Evolutionary conservation across 2,113 vertebrate species (phyloP).

Genomic region (Dermatemys mawii): DNA sequence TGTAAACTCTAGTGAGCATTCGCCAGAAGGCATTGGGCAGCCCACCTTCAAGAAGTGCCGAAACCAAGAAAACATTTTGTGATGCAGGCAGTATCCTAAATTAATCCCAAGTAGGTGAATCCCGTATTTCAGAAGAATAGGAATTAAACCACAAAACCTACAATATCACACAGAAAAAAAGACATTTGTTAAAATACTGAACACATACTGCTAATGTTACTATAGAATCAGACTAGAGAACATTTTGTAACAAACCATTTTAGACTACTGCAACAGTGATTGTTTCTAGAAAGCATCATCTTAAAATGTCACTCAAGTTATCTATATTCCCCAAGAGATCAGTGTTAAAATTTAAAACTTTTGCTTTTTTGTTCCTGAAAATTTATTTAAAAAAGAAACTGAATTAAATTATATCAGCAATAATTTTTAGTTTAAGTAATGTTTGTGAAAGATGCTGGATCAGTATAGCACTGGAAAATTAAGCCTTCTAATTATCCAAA

Average conservation of each 20-base stretch:
- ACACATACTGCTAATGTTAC: not conserved
- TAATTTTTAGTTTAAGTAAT: not conserved
- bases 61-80: constrained; percentile 76
- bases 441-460: not conserved
- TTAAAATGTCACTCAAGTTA: not conserved
- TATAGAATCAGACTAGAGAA: not conserved
- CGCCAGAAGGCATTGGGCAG: constrained; percentile 61
- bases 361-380: not conserved
- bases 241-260: not conserved
- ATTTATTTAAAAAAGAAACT: not conserved
- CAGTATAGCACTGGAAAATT: not conserved
- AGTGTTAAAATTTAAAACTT: not conserved
- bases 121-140: constrained; percentile 77
- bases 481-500: not conserved
- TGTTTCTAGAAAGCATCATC: not conserved
- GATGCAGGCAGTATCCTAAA: constrained; percentile 75
- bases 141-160: constrained; percentile 70
- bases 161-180: constrained; percentile 15
- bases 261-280: not conserved
- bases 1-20: constrained; percentile 69
- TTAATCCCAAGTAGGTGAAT: constrained; percentile 75
- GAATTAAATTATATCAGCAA: not conserved
- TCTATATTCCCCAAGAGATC: not conserved
- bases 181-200: not conserved
- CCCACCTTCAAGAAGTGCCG: constrained; percentile 76